phyloP scores from a whole-genome alignment of 2,797 vertebrate genomes.

The Clarias fuscus region DNA sequence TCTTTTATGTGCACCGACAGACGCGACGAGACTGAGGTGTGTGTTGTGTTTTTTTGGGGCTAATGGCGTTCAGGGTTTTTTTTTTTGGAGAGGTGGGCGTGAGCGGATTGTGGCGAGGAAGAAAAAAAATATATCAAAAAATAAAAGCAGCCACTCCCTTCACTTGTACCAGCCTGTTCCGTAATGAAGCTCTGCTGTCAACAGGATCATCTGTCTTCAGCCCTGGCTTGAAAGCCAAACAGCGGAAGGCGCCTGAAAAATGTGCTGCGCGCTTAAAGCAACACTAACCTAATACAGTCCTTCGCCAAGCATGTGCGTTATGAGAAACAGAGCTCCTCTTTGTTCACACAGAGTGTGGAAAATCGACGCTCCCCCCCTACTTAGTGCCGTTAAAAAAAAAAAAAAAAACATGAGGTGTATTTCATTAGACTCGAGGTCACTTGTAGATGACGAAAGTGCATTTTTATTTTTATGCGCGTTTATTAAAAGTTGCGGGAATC shows the following conservation, averaged over 20 bases:
- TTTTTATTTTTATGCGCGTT: background rate
- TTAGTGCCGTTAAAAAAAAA: background rate
- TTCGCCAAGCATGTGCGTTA: constrained; percentile 57
- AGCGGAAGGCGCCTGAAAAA: constrained; percentile 59
- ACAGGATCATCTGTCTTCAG: constrained; percentile 69
- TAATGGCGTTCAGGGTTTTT: background rate
- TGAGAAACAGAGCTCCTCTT: constrained; percentile 70
- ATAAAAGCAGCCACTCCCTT: constrained; percentile 54
- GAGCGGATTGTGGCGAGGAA: constrained; percentile 7
- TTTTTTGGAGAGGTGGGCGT: constrained; percentile 1
- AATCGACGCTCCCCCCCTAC: constrained; percentile 24
- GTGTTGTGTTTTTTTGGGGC: background rate
- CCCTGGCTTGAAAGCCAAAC: constrained; percentile 59
- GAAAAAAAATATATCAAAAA: background rate
- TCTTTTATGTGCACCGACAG: constrained; percentile 23
- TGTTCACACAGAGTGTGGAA: constrained; percentile 63
- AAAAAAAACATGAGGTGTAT: background rate
- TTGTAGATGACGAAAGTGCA: background rate
- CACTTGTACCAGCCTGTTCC: constrained; percentile 69
- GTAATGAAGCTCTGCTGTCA: constrained; percentile 65
- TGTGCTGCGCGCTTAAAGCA: constrained; percentile 58
- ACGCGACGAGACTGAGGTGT: constrained; percentile 28
- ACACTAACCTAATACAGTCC: constrained; percentile 65
- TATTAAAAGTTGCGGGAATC: no score
- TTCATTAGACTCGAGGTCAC: constrained; percentile 2